Conservation (phyloP, 2,797 vertebrate species). For the Eidolon dupreanum region DNA sequence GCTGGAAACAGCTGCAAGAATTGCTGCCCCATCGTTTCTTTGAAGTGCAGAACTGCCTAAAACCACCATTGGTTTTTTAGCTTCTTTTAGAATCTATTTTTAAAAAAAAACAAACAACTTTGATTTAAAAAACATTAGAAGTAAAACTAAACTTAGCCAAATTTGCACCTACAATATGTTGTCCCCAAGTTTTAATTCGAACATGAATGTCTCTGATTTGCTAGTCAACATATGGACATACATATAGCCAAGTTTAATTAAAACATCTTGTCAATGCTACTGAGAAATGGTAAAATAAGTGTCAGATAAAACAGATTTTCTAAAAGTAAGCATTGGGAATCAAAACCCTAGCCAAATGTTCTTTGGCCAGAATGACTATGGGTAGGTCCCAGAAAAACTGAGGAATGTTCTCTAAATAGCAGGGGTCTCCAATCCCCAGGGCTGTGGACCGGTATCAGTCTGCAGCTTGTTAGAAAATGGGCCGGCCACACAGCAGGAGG, state of each 20-base stretch:
- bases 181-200: slow-evolving; percentile 14
- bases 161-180: neutral
- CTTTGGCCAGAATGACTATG: neutral
- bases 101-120: neutral
- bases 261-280: neutral
- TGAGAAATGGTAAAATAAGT: neutral
- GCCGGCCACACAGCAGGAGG: no score
- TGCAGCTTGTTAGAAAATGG: no score
- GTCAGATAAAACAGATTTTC: slow-evolving; percentile 3
- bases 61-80: slow-evolving; percentile 94
- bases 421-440: no score
- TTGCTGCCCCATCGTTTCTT: slow-evolving; percentile 93
- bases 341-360: neutral
- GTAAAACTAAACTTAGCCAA: neutral
- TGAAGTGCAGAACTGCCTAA: slow-evolving; percentile 95
- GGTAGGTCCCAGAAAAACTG: neutral
- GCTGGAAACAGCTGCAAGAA: slow-evolving; percentile 90
- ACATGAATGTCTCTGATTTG: neutral
- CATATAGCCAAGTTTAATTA: neutral
- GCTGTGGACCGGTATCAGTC: no score
- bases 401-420: neutral
- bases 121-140: neutral
- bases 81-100: slow-evolving; percentile 89
- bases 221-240: neutral
- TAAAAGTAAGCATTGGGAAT: neutral